Conservation (phyloP, 2,797 vertebrate species). For the Rhodeus uyekii region DNA sequence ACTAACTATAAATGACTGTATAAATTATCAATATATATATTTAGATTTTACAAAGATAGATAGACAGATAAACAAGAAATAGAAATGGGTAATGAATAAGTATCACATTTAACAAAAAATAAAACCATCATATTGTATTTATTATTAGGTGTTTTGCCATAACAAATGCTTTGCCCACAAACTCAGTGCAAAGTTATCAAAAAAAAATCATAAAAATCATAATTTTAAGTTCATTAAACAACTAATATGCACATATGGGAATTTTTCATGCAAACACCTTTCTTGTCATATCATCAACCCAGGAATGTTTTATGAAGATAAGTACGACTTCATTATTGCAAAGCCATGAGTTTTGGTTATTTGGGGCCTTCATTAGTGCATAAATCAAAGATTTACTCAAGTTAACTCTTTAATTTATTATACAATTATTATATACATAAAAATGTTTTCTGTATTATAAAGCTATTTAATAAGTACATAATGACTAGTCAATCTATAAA, state of each 20-base stretch:
- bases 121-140: conserved; percentile 33
- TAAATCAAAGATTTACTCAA: conserved; percentile 8
- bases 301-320: conserved; percentile 20
- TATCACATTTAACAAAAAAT: conserved; percentile 26
- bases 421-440: no score
- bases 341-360: not conserved
- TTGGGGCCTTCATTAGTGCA: conserved; percentile 8
- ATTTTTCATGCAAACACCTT: not conserved
- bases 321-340: not conserved
- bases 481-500: not conserved
- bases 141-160: conserved; percentile 39
- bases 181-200: not conserved
- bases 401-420: not conserved
- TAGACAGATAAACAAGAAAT: conserved; percentile 69
- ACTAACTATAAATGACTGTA: conserved; percentile 53
- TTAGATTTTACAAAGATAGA: conserved; percentile 70
- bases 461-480: not conserved
- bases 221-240: not conserved
- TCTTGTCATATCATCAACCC: conserved; percentile 11
- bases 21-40: conserved; percentile 63
- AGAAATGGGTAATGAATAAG: conserved; percentile 41
- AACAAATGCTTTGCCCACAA: conserved; percentile 39
- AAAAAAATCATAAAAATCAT: not conserved
- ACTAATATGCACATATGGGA: not conserved
- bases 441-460: not conserved